Evolutionary conservation across 2,888 invertebrate genomes (phyloP), one percentile per base, ranked within the genome.

Genomic region (Cheilosia pagana): DNA sequence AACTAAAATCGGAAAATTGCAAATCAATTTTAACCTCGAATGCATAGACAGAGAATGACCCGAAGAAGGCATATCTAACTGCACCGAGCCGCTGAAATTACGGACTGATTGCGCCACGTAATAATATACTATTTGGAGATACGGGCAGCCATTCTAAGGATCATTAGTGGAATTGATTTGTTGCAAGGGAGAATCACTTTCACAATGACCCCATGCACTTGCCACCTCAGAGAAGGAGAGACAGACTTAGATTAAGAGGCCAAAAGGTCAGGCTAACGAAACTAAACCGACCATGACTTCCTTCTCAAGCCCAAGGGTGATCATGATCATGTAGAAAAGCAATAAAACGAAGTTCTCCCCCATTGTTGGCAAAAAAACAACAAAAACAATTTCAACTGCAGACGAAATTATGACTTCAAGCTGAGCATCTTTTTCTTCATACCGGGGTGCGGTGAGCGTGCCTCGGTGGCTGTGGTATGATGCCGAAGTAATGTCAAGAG

Each of bases 341-440:
- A 74, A 74, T 74, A 74, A 74, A 63, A 57, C 28, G 5, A 31
- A 41, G 28, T 41, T 53, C 28, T 53, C 25, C 21, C 10, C n/a
- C 39, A 14, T 19, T 8, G 68, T 68, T 68, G 68, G 39, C 68
- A 60, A 55, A 68, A 62, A 67, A 70, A 53, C 2, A 10, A 21
- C 60, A 67, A 70, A 39, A 8, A 10, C 14, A 25, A 19, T 50
- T 21, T 39, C 25, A 53, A 70, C 68, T 45, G 52, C 31, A 28
- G 60, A 68, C 45, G 62, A 48, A 81, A 81, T 75, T 74, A 81
- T 81, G 74, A 81, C 63, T 59, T 43, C 74, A 81, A 74, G 57
- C 41, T 62, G 75, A 68, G 31, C 53, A 25, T 79, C 53, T 50
- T 72, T 48, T 35, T 35, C 35, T 12, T 35, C 12, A 35, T 12